A percentile compares a stretch with the other conserved stretches of the same genome.
Evolutionary conservation across 2,888 invertebrate genomes (phyloP).

Genomic region (Drosophila seclusa): DNA sequence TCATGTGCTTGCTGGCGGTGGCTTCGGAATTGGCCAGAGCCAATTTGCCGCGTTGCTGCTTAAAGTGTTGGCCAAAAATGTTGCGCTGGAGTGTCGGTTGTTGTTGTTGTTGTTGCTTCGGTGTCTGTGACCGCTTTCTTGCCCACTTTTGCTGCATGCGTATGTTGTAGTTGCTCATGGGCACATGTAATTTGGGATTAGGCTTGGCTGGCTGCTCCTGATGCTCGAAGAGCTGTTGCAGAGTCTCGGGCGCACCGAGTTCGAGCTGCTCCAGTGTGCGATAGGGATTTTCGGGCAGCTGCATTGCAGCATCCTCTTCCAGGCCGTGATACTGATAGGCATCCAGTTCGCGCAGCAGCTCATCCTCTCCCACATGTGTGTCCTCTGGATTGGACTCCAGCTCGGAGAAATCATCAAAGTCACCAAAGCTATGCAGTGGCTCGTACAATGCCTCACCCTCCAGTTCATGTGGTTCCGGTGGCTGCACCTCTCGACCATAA

Average conservation of each 20-base stretch:
- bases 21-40: constrained; percentile 78
- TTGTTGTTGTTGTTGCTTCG: constrained; percentile 51
- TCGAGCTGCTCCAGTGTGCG: constrained; percentile 78
- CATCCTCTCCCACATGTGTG: constrained; percentile 72
- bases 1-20: constrained; percentile 76
- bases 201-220: constrained; percentile 64
- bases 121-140: constrained; percentile 77
- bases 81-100: constrained; percentile 69
- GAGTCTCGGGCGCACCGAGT: constrained; percentile 60
- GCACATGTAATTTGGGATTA: constrained; percentile 47
- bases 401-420: constrained; percentile 78
- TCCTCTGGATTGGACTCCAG: constrained; percentile 63
- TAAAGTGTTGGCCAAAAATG: constrained; percentile 79
- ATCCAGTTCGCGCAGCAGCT: constrained; percentile 76
- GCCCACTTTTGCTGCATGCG: constrained; percentile 82
- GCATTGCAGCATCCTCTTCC: constrained; percentile 62
- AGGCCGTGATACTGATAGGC: constrained; percentile 79
- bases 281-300: constrained; percentile 70
- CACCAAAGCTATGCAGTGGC: constrained; percentile 68
- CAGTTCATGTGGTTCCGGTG: constrained; percentile 54
- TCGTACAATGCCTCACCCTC: constrained; percentile 58
- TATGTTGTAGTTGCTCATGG: constrained; percentile 66
- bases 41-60: constrained; percentile 69
- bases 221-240: constrained; percentile 82
- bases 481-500: constrained; percentile 78